Evolutionary conservation across 2,888 invertebrate species (phyloP).

Genomic region (Seira musarum): DNA sequence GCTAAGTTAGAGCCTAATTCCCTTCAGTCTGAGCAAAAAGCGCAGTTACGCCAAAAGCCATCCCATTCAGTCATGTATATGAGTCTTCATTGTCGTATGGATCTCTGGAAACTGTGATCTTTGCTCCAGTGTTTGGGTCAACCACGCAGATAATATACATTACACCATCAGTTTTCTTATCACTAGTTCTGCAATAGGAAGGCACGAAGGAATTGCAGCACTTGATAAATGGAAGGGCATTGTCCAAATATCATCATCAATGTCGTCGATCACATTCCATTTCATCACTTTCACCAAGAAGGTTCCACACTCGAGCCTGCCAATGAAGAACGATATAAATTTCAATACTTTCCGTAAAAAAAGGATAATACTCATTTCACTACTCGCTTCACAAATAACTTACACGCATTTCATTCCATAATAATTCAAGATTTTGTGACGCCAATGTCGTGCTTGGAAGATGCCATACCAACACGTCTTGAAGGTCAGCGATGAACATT

Average conservation of each 20-base stretch:
- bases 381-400: no score
- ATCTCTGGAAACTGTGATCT: constrained; percentile 12
- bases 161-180: not conserved
- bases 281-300: constrained; percentile 40
- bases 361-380: no score
- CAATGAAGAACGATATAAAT: no score
- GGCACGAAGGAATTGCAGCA: constrained; percentile 31
- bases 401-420: constrained; percentile 39
- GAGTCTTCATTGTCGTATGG: constrained; percentile 81
- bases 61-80: constrained; percentile 82
- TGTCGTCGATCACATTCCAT: constrained; percentile 40
- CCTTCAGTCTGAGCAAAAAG: constrained; percentile 84
- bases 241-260: constrained; percentile 30
- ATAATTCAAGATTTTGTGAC: constrained; percentile 30
- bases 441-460: constrained; percentile 35
- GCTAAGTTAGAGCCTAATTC: constrained; percentile 86
- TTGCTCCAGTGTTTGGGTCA: constrained; percentile 34
- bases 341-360: no score
- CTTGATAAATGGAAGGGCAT: constrained; percentile 33
- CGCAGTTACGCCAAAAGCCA: constrained; percentile 84
- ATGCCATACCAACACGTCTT: no score
- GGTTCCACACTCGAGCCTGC: constrained; percentile 35
- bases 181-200: constrained; percentile 31
- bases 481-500: constrained; percentile 9
- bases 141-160: constrained; percentile 25